These are phyloP conservation scores for Leptopilina clavipes DNA, from an alignment of 1,140 invertebrate species.

Conservation along the genomic window DNA sequence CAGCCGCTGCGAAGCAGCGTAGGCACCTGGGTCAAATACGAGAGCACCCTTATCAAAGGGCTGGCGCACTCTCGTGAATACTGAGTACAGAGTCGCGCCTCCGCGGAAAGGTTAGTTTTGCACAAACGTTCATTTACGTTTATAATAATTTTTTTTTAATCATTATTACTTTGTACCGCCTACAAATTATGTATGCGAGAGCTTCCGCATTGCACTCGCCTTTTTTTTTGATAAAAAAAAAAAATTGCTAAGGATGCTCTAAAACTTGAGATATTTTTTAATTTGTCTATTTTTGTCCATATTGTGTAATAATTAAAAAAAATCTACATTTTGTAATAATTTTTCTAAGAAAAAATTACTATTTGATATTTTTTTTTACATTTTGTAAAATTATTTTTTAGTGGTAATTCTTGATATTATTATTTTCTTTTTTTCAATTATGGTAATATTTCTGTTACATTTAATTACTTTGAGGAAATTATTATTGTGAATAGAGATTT, in stretches of 20 bases:
- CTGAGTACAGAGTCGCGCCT: conserved; percentile 66
- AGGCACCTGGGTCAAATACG: conserved; percentile 88
- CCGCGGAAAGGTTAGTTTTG: conserved; percentile 72
- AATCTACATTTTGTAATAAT: no score
- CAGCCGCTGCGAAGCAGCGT: conserved; percentile 85
- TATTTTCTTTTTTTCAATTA: no score
- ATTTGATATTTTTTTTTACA: no score
- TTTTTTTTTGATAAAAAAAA: not conserved
- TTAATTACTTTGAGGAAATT: no score
- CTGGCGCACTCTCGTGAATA: conserved; percentile 85
- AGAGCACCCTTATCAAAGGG: conserved; percentile 95
- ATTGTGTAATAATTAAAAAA: no score
- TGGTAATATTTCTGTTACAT: no score
- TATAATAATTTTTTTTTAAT: not conserved
- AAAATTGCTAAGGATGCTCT: not conserved
- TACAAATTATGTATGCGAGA: conserved; percentile 51
- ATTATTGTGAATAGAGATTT: no score
- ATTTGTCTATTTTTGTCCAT: no score
- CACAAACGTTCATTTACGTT: conserved; percentile 62
- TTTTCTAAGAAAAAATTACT: no score
- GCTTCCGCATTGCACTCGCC: conserved; percentile 37
- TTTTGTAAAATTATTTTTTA: no score
- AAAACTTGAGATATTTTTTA: no score
- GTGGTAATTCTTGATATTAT: no score
- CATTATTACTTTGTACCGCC: conserved; percentile 31